Percentiles rank a stretch among this genome's conserved stretches.
Evolutionary conservation across 2,888 invertebrate genomes (phyloP).

Genomic region (Polydrusus tereticollis): DNA sequence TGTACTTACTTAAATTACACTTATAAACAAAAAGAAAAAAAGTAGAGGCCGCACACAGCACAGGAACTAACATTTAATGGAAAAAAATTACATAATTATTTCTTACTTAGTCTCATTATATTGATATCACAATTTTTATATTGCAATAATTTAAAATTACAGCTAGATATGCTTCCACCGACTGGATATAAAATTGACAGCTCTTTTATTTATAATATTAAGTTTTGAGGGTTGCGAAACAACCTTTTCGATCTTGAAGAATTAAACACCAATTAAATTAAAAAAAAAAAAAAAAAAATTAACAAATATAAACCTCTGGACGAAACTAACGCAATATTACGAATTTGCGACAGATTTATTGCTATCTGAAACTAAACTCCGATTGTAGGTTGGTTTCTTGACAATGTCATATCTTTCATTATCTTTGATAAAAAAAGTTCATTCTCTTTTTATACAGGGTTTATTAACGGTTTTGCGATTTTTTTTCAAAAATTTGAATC

Average conservation of each 20-base stretch:
- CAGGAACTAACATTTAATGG: conserved; percentile 66
- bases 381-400: no score
- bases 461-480: no score
- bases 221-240: not conserved
- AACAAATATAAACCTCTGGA: no score
- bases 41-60: conserved; percentile 48
- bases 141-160: conserved; percentile 63
- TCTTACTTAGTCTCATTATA: conserved; percentile 66
- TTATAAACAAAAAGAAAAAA: conserved; percentile 33
- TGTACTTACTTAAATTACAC: conserved; percentile 29
- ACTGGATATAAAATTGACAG: conserved; percentile 17
- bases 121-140: conserved; percentile 68
- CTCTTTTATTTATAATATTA: conserved; percentile 1
- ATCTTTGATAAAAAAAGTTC: no score
- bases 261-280: no score
- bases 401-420: no score
- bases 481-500: no score
- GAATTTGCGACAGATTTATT: no score
- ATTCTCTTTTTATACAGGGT: no score
- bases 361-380: no score
- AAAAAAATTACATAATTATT: conserved; percentile 61
- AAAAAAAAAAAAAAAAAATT: no score
- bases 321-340: no score
- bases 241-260: not conserved
- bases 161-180: conserved; percentile 46